Percentiles rank a stretch among this genome's conserved stretches.
phyloP scores from a whole-genome alignment of 2,113 vertebrate genomes.

The Fulmarus glacialis region DNA sequence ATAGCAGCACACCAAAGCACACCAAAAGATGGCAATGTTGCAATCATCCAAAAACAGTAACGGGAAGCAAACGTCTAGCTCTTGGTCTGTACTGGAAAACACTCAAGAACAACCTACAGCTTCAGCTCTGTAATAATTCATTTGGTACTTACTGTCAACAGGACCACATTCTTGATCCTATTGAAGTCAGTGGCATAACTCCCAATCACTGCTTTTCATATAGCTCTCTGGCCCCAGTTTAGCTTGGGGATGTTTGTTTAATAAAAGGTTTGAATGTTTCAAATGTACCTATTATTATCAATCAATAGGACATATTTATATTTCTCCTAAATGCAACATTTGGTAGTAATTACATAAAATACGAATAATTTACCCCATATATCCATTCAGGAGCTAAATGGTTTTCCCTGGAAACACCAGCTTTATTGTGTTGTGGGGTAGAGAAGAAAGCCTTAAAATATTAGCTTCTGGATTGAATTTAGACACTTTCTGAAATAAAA shows the following conservation, averaged over 20 bases:
- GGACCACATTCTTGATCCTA: not conserved
- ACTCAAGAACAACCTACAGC: not conserved
- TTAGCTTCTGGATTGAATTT: constrained; percentile 51
- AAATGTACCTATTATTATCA: not conserved
- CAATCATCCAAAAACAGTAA: not conserved
- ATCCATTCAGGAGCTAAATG: not conserved
- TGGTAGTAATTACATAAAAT: not conserved
- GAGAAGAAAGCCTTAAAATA: constrained; percentile 27
- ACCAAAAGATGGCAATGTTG: not conserved
- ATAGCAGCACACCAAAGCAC: not conserved
- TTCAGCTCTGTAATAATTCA: not conserved
- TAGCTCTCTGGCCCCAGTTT: not conserved
- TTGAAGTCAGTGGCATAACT: not conserved
- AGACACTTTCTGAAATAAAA: constrained; percentile 29
- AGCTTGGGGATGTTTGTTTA: not conserved
- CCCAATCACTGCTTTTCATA: not conserved
- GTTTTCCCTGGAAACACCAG: not conserved
- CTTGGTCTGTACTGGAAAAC: not conserved
- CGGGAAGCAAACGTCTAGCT: not conserved
- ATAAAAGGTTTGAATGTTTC: not conserved
- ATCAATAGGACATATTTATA: not conserved
- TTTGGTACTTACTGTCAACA: not conserved
- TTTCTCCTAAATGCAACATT: not conserved
- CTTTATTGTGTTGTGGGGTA: not conserved
- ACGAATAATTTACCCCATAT: not conserved